These are phyloP conservation scores for Palythoa grandiflora DNA, from an alignment of 92 coral and sea anemone genomes.

Conservation along the genomic window DNA sequence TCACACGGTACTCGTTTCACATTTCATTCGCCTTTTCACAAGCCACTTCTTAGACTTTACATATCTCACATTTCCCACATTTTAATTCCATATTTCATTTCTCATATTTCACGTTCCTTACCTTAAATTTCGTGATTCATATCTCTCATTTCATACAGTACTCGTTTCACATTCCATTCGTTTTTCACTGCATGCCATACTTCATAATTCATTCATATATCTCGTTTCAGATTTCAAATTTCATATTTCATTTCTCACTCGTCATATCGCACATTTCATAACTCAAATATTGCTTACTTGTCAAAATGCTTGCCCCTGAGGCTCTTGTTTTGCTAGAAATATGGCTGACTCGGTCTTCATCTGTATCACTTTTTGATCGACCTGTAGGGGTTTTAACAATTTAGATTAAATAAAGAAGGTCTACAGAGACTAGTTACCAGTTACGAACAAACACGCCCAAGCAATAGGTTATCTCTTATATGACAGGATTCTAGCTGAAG, in stretches of 20 bases:
- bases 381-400: slow-evolving; percentile 53
- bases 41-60: no score
- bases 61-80: no score
- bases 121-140: no score
- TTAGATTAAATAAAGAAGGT: background rate
- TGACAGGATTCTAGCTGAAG: no score
- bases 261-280: no score
- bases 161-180: background rate
- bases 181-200: background rate
- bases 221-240: no score
- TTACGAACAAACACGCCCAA: background rate
- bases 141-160: no score
- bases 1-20: no score
- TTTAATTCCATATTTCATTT: no score
- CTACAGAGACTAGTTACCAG: background rate
- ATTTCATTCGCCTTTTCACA: no score
- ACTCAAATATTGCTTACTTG: background rate
- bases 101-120: no score
- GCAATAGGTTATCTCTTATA: background rate
- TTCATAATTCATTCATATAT: background rate
- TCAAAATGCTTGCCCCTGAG: slow-evolving; percentile 33
- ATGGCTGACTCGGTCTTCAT: slow-evolving; percentile 84
- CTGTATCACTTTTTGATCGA: slow-evolving; percentile 97
- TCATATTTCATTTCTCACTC: no score
- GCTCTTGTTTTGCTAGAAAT: slow-evolving; percentile 74